Evolutionary conservation across 1,140 invertebrate genomes (phyloP), one percentile per base, ranked within the genome.

Genomic region (Drosophila albomicans): DNA sequence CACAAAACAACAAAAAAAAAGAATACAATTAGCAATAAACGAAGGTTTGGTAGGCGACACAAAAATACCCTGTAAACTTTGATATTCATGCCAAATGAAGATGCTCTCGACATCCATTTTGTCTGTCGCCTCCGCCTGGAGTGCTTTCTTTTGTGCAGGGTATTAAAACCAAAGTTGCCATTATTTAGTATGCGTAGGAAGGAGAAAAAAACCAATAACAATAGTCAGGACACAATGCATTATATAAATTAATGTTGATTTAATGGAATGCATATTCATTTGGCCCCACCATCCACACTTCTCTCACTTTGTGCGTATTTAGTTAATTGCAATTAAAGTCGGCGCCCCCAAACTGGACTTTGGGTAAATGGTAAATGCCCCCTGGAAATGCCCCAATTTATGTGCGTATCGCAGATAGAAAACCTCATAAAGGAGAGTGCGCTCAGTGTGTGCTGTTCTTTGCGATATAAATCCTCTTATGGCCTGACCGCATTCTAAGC

Each of bases 221-320:
- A 85, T 80, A 58, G 82, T 66, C 52, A 58, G 30, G 48, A 51
- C 78, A 86, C 82, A 87, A 82, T 88, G 82, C 82, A 87, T 87
- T 87, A 87, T 80, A 88, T 88, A 89, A 88, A 88, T 88, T 88
- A 88, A 88, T 89, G 84, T 72, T 75, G 74, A 84, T 84, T 84
- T 88, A 88, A 88, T 88, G 84, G 85, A 80, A 88, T 88, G 80
- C 84, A 88, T 84, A 88, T 88, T 88, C 84, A 89, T 84, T 89
- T 78, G 66, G 38, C 54, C 41, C 56, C 78, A 61, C 56, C 65
- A 54, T 52, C 10, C 49, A 41, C 54, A 56, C 59, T 81, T 67
- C 32, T 4, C 49, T 20, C 54, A 56, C 59, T 81, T 67, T 51
- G 58, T 74, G 54, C 45, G 78, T 84, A 81, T 88, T 88, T 81